Base-by-base conservation (phyloP, 2,888 invertebrate genomes). In the Bhutanitis thaidina region DNA sequence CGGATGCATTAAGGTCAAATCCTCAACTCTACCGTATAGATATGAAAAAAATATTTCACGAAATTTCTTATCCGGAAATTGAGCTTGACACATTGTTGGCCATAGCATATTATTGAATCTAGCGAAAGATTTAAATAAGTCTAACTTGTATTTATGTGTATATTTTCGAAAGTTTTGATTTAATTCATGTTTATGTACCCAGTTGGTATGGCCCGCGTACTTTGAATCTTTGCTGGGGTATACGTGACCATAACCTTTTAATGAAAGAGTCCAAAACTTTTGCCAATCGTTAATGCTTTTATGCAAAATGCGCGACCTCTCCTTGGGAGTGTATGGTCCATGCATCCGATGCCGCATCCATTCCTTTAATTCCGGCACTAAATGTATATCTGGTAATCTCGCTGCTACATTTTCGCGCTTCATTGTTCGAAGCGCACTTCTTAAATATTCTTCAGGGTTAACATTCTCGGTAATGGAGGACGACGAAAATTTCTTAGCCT, bases 31-130 rank as follows among this genome's bases (percentile, higher is more conserved):
- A 7, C 61, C 62, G 46, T 61, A 74, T 37, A 85, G 53, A 59
- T 88, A 88, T 0, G 85, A 80, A 64, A 80, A 87, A 63, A 69
- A 88, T 62, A 84, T 85, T 61, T 85, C 80, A 0, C 88, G 70
- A 61, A 87, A 88, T 39, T 75, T 82, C 53, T 83, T 86, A 56
- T 86, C 85, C 0, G 85, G 86, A 30, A 78, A 73, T 56, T 82
- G 67, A 1, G 78, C 74, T 45, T 81, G 83, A 47, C 55, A 84
- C 86, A 88, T 87, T 1, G 84, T 67, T 1, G 83, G 69, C 88
- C 88, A 88, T 49, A 86, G 57, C 52, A 84, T 48, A 54, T 88
- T 88, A 12, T 64, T 74, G 1, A 79, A 53, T 9, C 69, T 60
- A 1, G 84, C 83, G 1, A 79, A 69, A 10, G 79, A 67, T 53